Conservation (phyloP, 1,140 invertebrate species). For the Luehdorfia chinensis region DNA sequence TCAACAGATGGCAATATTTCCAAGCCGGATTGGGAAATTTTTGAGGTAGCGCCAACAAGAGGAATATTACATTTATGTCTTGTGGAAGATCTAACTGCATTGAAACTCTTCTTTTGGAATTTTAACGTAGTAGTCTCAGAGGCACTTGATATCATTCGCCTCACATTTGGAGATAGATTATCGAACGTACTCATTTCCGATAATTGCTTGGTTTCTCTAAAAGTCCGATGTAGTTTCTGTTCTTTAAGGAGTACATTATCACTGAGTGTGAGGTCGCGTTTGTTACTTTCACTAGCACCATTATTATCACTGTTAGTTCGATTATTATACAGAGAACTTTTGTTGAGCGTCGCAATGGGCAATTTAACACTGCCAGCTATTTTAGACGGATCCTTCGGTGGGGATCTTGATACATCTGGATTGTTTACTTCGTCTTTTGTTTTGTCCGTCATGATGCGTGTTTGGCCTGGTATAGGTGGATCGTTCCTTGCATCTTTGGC, state of each 20-base stretch:
- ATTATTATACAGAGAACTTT: conserved; percentile 61
- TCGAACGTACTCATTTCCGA: conserved; percentile 61
- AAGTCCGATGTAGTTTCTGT: conserved; percentile 49
- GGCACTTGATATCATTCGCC: conserved; percentile 78
- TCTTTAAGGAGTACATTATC: conserved; percentile 38
- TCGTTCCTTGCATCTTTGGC: conserved; percentile 71
- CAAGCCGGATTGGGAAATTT: conserved; percentile 73
- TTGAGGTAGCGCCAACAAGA: conserved; percentile 70
- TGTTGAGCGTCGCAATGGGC: conserved; percentile 58
- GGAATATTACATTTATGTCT: conserved; percentile 67
- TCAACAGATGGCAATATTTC: conserved; percentile 68
- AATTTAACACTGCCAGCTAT: conserved; percentile 68
- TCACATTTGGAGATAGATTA: conserved; percentile 78
- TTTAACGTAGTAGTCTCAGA: conserved; percentile 70
- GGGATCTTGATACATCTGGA: conserved; percentile 29
- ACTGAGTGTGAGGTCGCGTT: conserved; percentile 47
- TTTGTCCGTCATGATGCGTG: conserved; percentile 33
- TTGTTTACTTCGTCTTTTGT: conserved; percentile 30
- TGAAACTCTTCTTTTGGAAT: conserved; percentile 66
- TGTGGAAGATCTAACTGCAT: conserved; percentile 54
- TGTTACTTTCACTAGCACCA: conserved; percentile 55
- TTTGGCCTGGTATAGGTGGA: conserved; percentile 44
- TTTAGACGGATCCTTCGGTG: conserved; percentile 63
- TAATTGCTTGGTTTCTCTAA: conserved; percentile 48
- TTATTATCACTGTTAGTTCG: conserved; percentile 67